Evolutionary conservation across 2,113 vertebrate species (phyloP), one percentile per base, ranked within the genome.

Genomic region (Nycticryphes semicollaris): DNA sequence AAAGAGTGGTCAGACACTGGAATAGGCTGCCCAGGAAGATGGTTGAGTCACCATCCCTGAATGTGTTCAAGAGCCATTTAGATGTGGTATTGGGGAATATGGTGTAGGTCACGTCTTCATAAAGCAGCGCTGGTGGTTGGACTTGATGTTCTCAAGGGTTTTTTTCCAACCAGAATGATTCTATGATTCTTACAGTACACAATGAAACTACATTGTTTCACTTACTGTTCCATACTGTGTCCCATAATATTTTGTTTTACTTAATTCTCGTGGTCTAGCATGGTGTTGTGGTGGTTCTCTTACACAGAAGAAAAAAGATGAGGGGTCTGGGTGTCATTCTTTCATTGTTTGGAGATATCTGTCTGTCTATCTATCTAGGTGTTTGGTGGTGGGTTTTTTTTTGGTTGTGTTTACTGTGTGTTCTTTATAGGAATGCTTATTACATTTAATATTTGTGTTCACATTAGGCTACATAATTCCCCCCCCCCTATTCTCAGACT

Each of bases 361-460:
- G 3, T 25, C 16, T 54, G 7, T 63, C 27, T 59, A 3, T 25
- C 16, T 54, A 13, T 53, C 8, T 47, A 21, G 19, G 51, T 62
- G 7, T 45, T 21, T 56, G 20, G 11, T 54, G 53, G 9, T 54
- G 53, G 53, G 16, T 14, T 48, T 37, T 18, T 18, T 18, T 51
- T 66, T 37, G 3, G 24, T 89, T 12, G 6, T 56, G 9, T 73
- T 87, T 69, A 28, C 64, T 50, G 5, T 45, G 14, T 28, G 0
- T 51, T 86, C 37, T 54, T 88, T n/a, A n/a, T n/a, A n/a, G n/a
- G n/a, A n/a, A n/a, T n/a, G n/a, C n/a, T n/a, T n/a, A n/a, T n/a
- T n/a, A n/a, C n/a, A n/a, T n/a, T n/a, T n/a, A 90, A 59, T 90
- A 78, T 43, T 75, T 86, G 64, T 31, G 47, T 74, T 87, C 64